Evolutionary conservation across 2,113 vertebrate species (phyloP), one percentile per base, ranked within the genome.

Genomic region (Peromyscus polionotus): DNA sequence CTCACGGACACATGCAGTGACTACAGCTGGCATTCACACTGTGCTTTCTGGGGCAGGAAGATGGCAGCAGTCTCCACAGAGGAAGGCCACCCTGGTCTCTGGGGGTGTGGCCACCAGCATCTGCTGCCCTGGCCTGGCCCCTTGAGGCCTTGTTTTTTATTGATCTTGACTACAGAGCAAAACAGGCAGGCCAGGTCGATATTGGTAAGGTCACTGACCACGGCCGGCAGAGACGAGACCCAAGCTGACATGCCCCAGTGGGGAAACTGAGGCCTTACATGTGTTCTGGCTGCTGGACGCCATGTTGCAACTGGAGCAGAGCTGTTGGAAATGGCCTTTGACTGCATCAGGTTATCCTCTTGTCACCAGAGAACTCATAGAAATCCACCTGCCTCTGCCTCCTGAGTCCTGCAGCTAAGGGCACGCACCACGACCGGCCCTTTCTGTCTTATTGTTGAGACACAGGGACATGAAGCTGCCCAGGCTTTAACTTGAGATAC

Each of bases 191-290:
- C 73, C 24, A 31, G 87, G 67, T 96, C n/a, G 16, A 61, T 73
- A 57, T 39, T 1, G 0, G 83, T 92, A 95, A 93, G 79, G 87
- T 88, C 36, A 81, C 59, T 65, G 1, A 2, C 59, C 12, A 2
- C 2, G 16, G 39, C 39, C 28, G 81, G 90, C 90, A 61, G 88
- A 45, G 14, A 13, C 17, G 0, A 31, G 72, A 75, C 26, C 24
- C 13, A 31, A 67, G 11, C 28, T 17, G 48, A 68, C 28, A 3
- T 31, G 51, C 24, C 83, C 75, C 51, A 45, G 5, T 36, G 42
- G 91, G 51, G 75, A 96, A 96, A 95, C 92, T 63, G 95, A 97
- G 94, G 48, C 63, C 67, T 39, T 2, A 59, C 4, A 0, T 24
- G 14, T 63, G 63, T 19, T 1, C 51, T 67, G 31, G 31, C 0